Percentiles rank a stretch among this genome's conserved stretches.
Conservation (phyloP, 1,140 invertebrate species). For the Apis mellifera region Amel_HAv3.1 CM009931.2:25837501-25838000, state of each 20-base stretch:
- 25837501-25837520: background rate
- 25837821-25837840: constrained; percentile 36
- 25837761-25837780: background rate
- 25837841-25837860: constrained; percentile 20
- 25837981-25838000: constrained; percentile 77
- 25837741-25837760: constrained; percentile 22
- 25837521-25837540: constrained; percentile 9
- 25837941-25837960: constrained; percentile 70
- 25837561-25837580: background rate
- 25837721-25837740: constrained; percentile 18
- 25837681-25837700: constrained; percentile 17
- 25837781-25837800: constrained; percentile 23
- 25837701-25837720: constrained; percentile 39
- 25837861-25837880: constrained; percentile 32
- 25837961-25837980: constrained; percentile 77
- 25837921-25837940: constrained; percentile 71
- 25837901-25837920: constrained; percentile 75
- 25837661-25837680: background rate
- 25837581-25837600: constrained; percentile 24
- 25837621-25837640: constrained; percentile 1
- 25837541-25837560: constrained; percentile 11
- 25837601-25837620: constrained; percentile 45
- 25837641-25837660: constrained; percentile 30
- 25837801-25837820: constrained; percentile 40
- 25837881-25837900: constrained; percentile 75